Percentiles rank a stretch among this genome's conserved stretches.
These are phyloP conservation scores for Dryobota labecula DNA, from an alignment of 2,888 invertebrate genomes.

Conservation along the genomic window DNA sequence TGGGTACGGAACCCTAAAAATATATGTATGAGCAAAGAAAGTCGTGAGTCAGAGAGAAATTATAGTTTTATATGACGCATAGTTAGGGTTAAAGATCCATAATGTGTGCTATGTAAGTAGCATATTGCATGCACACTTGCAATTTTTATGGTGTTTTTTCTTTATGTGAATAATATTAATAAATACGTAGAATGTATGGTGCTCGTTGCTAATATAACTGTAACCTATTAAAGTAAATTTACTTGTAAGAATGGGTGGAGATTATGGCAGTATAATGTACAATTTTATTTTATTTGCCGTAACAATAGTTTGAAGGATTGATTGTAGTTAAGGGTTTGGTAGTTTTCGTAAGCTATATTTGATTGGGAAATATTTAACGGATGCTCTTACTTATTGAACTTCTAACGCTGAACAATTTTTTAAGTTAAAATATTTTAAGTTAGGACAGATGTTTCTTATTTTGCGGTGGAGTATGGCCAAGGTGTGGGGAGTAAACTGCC, in stretches of 20 bases:
- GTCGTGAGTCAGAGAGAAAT: constrained; percentile 22
- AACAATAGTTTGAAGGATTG: neutral
- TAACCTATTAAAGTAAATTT: constrained; percentile 31
- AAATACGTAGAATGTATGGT: constrained; percentile 28
- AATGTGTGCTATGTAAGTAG: constrained; percentile 15
- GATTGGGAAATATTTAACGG: no score
- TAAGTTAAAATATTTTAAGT: no score
- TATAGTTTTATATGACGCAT: constrained; percentile 21
- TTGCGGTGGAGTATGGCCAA: constrained; percentile 9
- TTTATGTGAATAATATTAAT: constrained; percentile 15
- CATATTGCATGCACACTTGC: constrained; percentile 42
- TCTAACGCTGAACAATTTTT: no score
- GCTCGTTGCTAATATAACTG: constrained; percentile 4
- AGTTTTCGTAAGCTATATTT: no score
- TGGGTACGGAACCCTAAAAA: neutral
- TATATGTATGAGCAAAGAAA: neutral
- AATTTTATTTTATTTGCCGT: neutral
- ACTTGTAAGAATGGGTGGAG: constrained; percentile 40
- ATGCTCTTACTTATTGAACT: no score
- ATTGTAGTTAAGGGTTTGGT: neutral
- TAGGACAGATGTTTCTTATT: constrained; percentile 32
- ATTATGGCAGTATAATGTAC: constrained; percentile 1
- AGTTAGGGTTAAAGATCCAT: constrained; percentile 2
- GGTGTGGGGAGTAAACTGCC: neutral
- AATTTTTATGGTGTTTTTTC: constrained; percentile 35